Evolutionary conservation across 1,140 invertebrate genomes (phyloP), one percentile per base, ranked within the genome.

Genomic region (Trichogramma pretiosum): DNA sequence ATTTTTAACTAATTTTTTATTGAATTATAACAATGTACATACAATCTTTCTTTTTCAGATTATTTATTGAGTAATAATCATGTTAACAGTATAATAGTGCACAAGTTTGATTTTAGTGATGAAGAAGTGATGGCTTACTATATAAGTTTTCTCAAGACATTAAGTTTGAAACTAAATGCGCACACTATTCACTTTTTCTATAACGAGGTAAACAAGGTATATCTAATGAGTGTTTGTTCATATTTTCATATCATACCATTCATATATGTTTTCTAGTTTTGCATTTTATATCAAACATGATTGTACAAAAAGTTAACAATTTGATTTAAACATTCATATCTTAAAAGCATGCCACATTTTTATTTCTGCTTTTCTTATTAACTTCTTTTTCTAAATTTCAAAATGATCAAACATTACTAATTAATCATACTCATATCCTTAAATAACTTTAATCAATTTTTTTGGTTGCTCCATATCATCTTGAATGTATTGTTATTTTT

Each of bases 91-190:
- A 99, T 99, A 61, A 99, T 99, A 65, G 89, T 95, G 30, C 95
- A 99, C 72, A 97, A 97, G 74, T 99, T 99, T 80, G 96, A 99
- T 70, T 97, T 99, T 63, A 93, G 91, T 13, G 95, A 99, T 74
- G 97, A 99, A 74, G 97, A 99, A 80, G 93, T 99, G 3, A 98
- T 99, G 93, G 96, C 95, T 5, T 99, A 99, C 69, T 99, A 99
- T 68, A 98, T 99, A 65, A 96, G 95, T 36, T 99, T 99, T 68
- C 68, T 99, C 45, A 99, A 99, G 72, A 99, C 95, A 0, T 74
- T 99, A 14, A 99, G 95, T 55, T 77, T 99, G 30, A 99, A 99
- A 74, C 72, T 99, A n/a, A 99, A 99, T 74, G 82, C 85, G 52
- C 93, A 99, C 67, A 99, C 96, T 3, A 96, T 99, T 62, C 94